These are phyloP conservation scores for Ariolimax columbianus DNA, from an alignment of 2,888 invertebrate genomes.

Conservation along the genomic window DNA sequence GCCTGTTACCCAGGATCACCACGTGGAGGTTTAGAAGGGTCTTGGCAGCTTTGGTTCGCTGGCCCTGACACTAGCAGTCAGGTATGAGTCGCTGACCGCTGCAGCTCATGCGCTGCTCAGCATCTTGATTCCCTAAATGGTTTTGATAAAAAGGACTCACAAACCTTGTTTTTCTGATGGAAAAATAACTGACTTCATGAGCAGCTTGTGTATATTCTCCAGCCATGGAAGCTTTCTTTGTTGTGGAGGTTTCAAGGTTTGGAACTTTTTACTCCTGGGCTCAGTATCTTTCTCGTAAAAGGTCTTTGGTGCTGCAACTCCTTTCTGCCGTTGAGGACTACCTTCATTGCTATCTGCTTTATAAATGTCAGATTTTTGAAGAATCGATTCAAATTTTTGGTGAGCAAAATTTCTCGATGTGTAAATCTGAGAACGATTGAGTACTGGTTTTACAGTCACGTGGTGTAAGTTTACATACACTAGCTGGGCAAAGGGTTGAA, in stretches of 20 bases:
- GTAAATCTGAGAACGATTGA: background rate
- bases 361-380: background rate
- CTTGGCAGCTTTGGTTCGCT: too few species aligned
- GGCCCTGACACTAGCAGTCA: too few species aligned
- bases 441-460: background rate
- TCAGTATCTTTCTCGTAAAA: background rate
- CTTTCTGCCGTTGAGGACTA: background rate
- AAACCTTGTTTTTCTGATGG: constrained; percentile 22
- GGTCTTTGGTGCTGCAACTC: background rate
- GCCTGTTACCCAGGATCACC: too few species aligned
- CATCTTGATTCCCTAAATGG: background rate
- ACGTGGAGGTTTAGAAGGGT: too few species aligned
- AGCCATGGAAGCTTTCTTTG: background rate
- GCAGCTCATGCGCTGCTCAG: too few species aligned
- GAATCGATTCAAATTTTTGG: background rate
- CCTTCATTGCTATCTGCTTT: background rate
- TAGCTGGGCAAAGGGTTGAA: background rate
- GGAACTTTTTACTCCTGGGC: background rate
- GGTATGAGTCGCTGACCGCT: too few species aligned
- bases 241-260: background rate
- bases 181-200: constrained; percentile 36
- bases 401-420: background rate
- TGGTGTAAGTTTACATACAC: background rate
- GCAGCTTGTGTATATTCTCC: constrained; percentile 14
- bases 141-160: background rate